Conservation (phyloP, 2,888 invertebrate species). For the Cantharis lateralis region DNA sequence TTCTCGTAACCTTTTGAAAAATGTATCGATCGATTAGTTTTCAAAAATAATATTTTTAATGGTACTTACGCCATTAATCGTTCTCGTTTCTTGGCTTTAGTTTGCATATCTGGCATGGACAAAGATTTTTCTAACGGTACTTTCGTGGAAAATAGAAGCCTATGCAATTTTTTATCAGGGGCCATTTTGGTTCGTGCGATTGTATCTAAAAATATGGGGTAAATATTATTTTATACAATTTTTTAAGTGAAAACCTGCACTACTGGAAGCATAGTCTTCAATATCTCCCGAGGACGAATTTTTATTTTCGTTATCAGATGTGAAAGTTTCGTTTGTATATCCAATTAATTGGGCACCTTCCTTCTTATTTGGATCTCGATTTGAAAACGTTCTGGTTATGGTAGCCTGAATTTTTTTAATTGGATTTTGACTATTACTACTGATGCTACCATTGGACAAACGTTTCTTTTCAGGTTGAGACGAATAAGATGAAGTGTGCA, state of each 20-base stretch:
- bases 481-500: constrained; percentile 44
- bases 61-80: constrained; percentile 71
- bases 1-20: constrained; percentile 64
- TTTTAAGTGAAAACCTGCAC: constrained; percentile 40
- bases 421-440: constrained; percentile 46
- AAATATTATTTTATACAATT: not conserved
- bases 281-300: constrained; percentile 42
- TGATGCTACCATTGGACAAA: constrained; percentile 43
- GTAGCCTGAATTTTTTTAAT: constrained; percentile 53
- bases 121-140: constrained; percentile 77
- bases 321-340: constrained; percentile 50
- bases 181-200: constrained; percentile 50
- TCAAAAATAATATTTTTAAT: not conserved
- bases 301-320: constrained; percentile 43
- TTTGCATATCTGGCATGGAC: constrained; percentile 85
- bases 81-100: constrained; percentile 71
- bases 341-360: constrained; percentile 50
- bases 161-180: constrained; percentile 59
- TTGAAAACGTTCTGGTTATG: constrained; percentile 60
- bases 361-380: constrained; percentile 51
- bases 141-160: constrained; percentile 58
- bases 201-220: not conserved
- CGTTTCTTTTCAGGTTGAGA: constrained; percentile 40
- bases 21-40: not conserved
- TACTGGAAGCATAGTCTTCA: constrained; percentile 42